These are phyloP conservation scores for Gnathonemus echidnorhynchus DNA, from an alignment of 2,113 vertebrate genomes.

Conservation along the genomic window DNA sequence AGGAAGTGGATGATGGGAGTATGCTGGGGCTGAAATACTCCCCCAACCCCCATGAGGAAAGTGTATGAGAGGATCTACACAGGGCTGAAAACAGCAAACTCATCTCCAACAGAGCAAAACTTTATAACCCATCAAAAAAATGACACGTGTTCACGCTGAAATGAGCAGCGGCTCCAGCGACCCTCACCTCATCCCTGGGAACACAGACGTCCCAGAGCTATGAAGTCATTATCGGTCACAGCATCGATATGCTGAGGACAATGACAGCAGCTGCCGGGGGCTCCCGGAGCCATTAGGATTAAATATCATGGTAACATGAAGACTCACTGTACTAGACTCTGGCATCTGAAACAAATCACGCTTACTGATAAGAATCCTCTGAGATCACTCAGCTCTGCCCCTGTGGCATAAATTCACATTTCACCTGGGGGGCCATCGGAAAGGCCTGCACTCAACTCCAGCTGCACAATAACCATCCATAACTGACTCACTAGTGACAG, in stretches of 20 bases:
- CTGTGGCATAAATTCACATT: not conserved
- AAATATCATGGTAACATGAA: constrained; percentile 18
- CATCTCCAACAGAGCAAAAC: not conserved
- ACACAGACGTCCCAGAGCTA: constrained; percentile 41
- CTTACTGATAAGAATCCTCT: not conserved
- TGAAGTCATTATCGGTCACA: constrained; percentile 42
- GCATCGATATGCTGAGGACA: constrained; percentile 33
- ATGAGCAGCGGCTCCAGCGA: not conserved
- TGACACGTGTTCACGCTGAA: not conserved
- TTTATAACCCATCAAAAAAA: not conserved
- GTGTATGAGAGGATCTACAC: not conserved
- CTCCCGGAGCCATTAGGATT: constrained; percentile 21
- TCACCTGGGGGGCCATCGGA: not conserved
- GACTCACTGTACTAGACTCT: not conserved
- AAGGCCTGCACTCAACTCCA: not conserved
- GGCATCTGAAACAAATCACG: not conserved
- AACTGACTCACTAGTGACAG: not conserved
- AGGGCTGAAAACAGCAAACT: not conserved
- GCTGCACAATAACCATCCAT: not conserved
- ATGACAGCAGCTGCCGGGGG: constrained; percentile 36
- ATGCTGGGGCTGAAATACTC: not conserved
- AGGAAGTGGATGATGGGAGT: not conserved
- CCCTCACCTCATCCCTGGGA: not conserved
- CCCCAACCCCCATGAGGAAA: not conserved
- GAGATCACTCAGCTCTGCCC: not conserved